phyloP scores from a whole-genome alignment of 1,140 invertebrate genomes.

The Drosophila rufa region DNA sequence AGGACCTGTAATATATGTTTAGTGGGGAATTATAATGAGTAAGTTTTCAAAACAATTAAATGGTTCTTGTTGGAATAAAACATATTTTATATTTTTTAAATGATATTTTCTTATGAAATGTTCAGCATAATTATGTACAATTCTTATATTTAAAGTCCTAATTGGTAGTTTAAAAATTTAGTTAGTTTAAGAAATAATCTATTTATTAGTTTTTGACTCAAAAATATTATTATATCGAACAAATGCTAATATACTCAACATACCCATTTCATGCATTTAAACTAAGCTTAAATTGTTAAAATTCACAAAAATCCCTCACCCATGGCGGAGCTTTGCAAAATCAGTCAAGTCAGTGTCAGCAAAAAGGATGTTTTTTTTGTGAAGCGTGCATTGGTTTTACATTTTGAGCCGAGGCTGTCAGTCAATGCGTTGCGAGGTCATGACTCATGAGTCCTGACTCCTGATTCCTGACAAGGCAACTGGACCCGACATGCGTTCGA shows the following conservation, averaged over 20 bases:
- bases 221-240: no score
- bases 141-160: no score
- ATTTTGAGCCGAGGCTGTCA: constrained; percentile 70
- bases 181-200: no score
- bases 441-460: constrained; percentile 47
- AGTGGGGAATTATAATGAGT: not conserved
- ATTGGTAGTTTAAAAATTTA: no score
- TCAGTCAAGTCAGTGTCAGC: constrained; percentile 56
- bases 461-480: constrained; percentile 35
- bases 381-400: constrained; percentile 67
- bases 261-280: not conserved
- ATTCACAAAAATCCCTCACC: constrained; percentile 19
- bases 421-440: constrained; percentile 64
- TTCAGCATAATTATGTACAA: no score
- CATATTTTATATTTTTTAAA: no score
- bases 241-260: not conserved
- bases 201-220: no score
- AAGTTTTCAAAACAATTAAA: not conserved
- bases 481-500: constrained; percentile 72
- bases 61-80: no score
- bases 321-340: constrained; percentile 44
- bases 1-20: not conserved
- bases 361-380: not conserved
- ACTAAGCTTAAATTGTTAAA: not conserved
- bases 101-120: no score